Evolutionary conservation across 2,888 invertebrate genomes (phyloP), one percentile per base, ranked within the genome.

Genomic region (Leuctra nigra): DNA sequence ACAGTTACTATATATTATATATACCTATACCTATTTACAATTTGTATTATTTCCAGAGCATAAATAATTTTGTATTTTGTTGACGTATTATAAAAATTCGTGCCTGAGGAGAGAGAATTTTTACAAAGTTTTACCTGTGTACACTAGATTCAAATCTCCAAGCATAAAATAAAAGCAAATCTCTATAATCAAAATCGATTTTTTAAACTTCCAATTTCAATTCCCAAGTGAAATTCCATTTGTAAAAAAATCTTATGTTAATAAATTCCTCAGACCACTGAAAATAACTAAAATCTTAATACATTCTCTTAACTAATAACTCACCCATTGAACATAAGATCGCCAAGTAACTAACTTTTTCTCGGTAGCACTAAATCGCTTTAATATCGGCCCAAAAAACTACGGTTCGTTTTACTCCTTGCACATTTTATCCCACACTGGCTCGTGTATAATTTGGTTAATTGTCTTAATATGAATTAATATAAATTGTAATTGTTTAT

Each of bases 51-150:
- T 62, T 63, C 58, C 59, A 60, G 41, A 54, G 48, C 47, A 56
- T 55, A 38, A 56, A 56, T 38, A 59, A 48, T 62, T 63, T 56
- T 61, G 61, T 63, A 61, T 61, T 63, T 62, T 59, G 61, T 58
- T 62, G 60, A 65, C 57, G 59, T 64, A 61, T 66, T 61, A 69
- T 69, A 69, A 70, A 70, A 70, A 70, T 70, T 71, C 18, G 72
- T 71, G 72, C 71, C 72, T 70, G 72, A 72, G 72, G 72, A 72
- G 54, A 52, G 55, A 59, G 50, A 57, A 57, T 61, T 59, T 61
- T 58, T 59, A 18, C 55, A 48, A 70, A 69, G 64, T 68, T 67
- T 65, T 66, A 56, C 59, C 44, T 58, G 58, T 61, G 56, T 61
- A 56, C 53, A 55, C 46, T 58, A 58, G 58, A 38, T 61, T 39